Percentiles rank a stretch among this genome's conserved stretches.
Conservation (phyloP, 2,113 vertebrate species). For the Ageneiosus marmoratus region DNA sequence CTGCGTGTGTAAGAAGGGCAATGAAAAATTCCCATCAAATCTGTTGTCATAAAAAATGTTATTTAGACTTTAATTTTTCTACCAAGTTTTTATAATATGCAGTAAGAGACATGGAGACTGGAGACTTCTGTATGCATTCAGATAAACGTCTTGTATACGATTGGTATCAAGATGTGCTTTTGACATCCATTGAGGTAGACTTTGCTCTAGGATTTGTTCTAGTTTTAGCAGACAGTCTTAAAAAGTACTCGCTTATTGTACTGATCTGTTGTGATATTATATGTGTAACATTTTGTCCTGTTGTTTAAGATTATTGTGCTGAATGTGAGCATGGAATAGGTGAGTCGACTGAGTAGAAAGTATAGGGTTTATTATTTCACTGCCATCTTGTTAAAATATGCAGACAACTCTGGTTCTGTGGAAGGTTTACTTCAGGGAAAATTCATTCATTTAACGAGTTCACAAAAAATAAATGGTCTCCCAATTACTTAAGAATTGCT, state of each 20-base stretch:
- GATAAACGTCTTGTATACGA: neutral
- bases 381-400: neutral
- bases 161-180: neutral
- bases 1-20: conserved; percentile 10
- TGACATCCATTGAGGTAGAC: neutral
- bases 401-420: neutral
- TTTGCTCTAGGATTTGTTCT: neutral
- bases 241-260: neutral
- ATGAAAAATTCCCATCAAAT: neutral
- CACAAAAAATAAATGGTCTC: neutral
- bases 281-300: neutral
- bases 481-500: neutral
- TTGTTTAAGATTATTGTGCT: neutral
- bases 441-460: neutral
- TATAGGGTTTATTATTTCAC: neutral
- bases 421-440: neutral
- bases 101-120: neutral
- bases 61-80: conserved; percentile 2
- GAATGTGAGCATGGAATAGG: neutral
- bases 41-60: conserved; percentile 1
- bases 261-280: neutral
- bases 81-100: neutral
- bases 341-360: neutral
- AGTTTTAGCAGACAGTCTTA: neutral
- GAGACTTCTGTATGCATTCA: neutral